Evolutionary conservation across 1,140 invertebrate species (phyloP).

Genomic region (Limonius californicus): DNA sequence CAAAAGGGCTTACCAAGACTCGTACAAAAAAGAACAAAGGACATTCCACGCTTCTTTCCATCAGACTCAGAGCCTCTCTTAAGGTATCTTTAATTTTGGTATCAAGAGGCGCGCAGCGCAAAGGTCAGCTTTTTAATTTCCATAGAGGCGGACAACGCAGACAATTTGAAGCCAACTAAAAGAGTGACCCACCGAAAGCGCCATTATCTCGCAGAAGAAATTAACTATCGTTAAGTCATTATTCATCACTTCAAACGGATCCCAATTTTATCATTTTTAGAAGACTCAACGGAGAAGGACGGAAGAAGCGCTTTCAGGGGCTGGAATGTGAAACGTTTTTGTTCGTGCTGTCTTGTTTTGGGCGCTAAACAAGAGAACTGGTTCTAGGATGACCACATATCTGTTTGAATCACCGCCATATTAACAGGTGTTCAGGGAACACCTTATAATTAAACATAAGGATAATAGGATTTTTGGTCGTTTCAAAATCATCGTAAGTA

Average conservation of each 20-base stretch:
- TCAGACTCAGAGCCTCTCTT: too few relatives aligned
- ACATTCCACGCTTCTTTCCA: too few relatives aligned
- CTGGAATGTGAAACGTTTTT: background rate
- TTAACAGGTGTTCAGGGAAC: slow-evolving; percentile 20
- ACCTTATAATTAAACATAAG: slow-evolving; percentile 17
- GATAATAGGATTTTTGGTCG: too few relatives aligned
- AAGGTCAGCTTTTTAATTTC: slow-evolving; percentile 10
- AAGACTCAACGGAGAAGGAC: background rate
- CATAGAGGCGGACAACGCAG: background rate
- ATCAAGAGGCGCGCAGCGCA: background rate
- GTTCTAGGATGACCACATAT: slow-evolving; percentile 18
- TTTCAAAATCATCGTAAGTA: too few relatives aligned
- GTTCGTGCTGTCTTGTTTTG: background rate
- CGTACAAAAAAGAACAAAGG: too few relatives aligned
- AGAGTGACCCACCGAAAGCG: background rate
- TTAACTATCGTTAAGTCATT: slow-evolving; percentile 20
- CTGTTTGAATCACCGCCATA: slow-evolving; percentile 9
- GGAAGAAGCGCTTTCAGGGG: background rate
- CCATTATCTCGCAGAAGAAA: slow-evolving; percentile 17
- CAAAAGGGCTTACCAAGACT: too few relatives aligned
- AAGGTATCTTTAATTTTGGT: too few relatives aligned
- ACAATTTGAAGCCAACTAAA: background rate
- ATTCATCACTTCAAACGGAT: slow-evolving; percentile 24
- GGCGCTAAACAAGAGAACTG: slow-evolving; percentile 8
- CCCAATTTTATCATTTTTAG: background rate